phyloP scores from a whole-genome alignment of 2,888 invertebrate genomes.

The Ennomos quercinarius region DNA sequence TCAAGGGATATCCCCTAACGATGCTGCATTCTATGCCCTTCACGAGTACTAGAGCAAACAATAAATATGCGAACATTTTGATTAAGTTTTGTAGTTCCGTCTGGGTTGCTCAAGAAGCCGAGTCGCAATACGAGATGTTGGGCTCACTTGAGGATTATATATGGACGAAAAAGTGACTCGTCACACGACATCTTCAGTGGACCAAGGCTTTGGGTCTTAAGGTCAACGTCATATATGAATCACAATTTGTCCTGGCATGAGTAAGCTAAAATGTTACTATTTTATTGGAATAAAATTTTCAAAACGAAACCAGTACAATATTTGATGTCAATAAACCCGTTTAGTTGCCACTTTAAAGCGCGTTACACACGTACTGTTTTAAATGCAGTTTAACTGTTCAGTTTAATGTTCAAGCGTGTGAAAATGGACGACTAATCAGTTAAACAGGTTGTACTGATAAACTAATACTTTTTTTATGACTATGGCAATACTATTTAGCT shows the following conservation, averaged over 20 bases:
- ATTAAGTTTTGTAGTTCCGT: neutral
- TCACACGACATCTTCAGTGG: neutral
- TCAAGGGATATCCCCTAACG: constrained; percentile 32
- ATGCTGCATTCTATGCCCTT: constrained; percentile 12
- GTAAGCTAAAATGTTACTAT: too few relatives aligned
- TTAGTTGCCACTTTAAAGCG: too few relatives aligned
- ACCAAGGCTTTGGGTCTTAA: neutral
- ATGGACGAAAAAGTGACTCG: neutral
- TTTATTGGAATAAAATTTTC: too few relatives aligned
- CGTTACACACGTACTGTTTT: too few relatives aligned
- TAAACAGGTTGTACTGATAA: too few relatives aligned
- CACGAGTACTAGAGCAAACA: constrained; percentile 10
- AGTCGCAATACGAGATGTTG: neutral
- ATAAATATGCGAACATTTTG: constrained; percentile 18
- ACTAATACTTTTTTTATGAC: too few relatives aligned
- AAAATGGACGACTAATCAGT: too few relatives aligned
- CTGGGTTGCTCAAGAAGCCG: neutral
- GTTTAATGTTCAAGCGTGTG: too few relatives aligned
- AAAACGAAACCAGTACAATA: too few relatives aligned
- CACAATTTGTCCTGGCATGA: neutral
- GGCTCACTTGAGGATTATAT: constrained; percentile 4
- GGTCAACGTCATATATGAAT: neutral
- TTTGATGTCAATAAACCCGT: too few relatives aligned
- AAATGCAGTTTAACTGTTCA: too few relatives aligned
- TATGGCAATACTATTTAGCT: too few relatives aligned